Percentiles rank a stretch among this genome's conserved stretches.
phyloP scores from a whole-genome alignment of 2,797 vertebrate species.

The Coreius guichenoti region DNA sequence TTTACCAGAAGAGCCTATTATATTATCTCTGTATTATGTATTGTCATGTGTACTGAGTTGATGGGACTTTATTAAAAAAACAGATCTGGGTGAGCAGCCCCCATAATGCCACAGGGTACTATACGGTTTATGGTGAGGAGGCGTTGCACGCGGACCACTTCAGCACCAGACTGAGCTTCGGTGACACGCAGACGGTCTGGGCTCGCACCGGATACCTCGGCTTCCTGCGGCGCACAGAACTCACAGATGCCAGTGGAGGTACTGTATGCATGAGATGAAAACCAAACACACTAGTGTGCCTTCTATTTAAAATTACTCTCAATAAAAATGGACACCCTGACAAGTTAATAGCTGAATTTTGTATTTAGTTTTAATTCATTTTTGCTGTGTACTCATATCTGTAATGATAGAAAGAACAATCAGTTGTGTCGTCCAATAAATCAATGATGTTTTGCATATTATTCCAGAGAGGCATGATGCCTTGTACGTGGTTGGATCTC shows the following conservation, averaged over 20 bases:
- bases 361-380: not conserved
- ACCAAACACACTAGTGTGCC: not conserved
- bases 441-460: constrained; percentile 7
- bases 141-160: constrained; percentile 94
- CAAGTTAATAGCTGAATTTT: not conserved
- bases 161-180: constrained; percentile 91
- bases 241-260: constrained; percentile 96
- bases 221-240: constrained; percentile 93
- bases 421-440: not conserved
- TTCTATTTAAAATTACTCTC: not conserved
- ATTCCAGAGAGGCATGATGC: constrained; percentile 87
- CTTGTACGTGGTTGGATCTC: constrained; percentile 87
- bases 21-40: constrained; percentile 7
- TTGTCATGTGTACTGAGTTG: not conserved
- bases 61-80: constrained; percentile 21
- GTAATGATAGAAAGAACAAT: not conserved
- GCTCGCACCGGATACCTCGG: constrained; percentile 94
- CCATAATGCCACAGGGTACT: constrained; percentile 94
- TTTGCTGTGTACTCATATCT: not conserved
- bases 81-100: constrained; percentile 97
- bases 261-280: constrained; percentile 51
- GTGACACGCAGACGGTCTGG: constrained; percentile 94
- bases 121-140: constrained; percentile 94
- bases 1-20: not conserved
- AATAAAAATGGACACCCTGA: not conserved